Conservation (phyloP, 2,113 vertebrate species). For the Pomatostomus ruficeps region DNA sequence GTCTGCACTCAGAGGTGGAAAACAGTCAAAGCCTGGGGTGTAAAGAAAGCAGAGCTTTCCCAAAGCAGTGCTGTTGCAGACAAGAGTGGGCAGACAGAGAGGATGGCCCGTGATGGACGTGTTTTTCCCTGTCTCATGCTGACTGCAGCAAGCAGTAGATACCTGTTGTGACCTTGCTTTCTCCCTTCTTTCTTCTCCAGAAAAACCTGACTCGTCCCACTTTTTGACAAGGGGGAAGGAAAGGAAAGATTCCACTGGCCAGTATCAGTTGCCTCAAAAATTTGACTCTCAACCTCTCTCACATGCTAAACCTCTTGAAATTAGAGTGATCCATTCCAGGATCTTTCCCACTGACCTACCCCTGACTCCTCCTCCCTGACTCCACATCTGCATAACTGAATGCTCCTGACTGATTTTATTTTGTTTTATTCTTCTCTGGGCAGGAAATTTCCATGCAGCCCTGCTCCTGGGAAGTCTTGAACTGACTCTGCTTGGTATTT, state of each 20-base stretch:
- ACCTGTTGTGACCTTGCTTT: background rate
- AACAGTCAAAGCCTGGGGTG: background rate
- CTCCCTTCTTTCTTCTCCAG: background rate
- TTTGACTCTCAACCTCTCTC: background rate
- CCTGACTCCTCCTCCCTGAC: background rate
- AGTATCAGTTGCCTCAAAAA: background rate
- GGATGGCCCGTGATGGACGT: too few species aligned
- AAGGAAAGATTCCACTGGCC: background rate
- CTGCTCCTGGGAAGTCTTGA: background rate
- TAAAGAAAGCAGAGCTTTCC: background rate
- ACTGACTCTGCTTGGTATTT: background rate
- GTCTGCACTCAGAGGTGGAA: background rate
- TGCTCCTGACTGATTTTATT: background rate
- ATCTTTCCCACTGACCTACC: background rate
- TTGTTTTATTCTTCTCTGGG: background rate
- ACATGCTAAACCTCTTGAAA: background rate
- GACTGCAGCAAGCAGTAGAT: background rate
- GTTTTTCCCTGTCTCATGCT: fast-evolving
- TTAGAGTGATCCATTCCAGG: background rate
- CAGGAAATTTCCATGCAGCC: background rate
- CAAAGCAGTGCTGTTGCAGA: background rate
- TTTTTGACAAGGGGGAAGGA: background rate
- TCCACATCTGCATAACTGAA: background rate
- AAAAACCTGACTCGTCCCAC: background rate
- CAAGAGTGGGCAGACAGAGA: background rate